Conservation (phyloP, 2,888 invertebrate species). For the Zonitis immaculata region DNA sequence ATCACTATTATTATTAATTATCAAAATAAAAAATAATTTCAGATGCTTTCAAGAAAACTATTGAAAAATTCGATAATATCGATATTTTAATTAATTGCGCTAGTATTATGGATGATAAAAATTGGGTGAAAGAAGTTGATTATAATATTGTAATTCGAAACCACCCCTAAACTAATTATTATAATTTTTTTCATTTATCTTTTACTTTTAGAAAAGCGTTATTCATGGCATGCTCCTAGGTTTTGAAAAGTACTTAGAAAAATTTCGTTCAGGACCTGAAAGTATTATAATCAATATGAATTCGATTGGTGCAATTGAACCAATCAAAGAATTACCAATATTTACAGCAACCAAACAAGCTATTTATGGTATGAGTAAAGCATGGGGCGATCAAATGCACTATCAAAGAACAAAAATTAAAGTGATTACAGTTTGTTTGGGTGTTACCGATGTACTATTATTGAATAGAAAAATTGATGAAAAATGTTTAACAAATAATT, state of each 20-base stretch:
- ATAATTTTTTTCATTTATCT: background rate
- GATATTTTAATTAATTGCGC: slow-evolving; percentile 54
- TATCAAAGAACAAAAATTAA: slow-evolving; percentile 43
- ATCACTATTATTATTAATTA: slow-evolving; percentile 10
- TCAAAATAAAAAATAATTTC: no score
- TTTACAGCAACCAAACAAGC: slow-evolving; percentile 46
- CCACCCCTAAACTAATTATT: background rate
- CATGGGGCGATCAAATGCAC: slow-evolving; percentile 36
- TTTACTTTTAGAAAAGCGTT: slow-evolving; percentile 44
- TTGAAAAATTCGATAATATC: slow-evolving; percentile 60
- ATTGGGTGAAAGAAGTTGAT: slow-evolving; percentile 17
- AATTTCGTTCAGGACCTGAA: slow-evolving; percentile 48
- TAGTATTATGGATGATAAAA: slow-evolving; percentile 15
- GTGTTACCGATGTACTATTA: slow-evolving; percentile 45
- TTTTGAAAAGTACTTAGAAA: slow-evolving; percentile 47
- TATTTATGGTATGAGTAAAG: slow-evolving; percentile 37
- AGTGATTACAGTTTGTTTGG: slow-evolving; percentile 46
- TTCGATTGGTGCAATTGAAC: slow-evolving; percentile 45
- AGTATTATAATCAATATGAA: slow-evolving; percentile 51
- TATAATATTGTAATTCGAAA: slow-evolving; percentile 18
- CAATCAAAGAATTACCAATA: slow-evolving; percentile 38
- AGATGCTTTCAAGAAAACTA: slow-evolving; percentile 65
- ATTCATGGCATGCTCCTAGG: slow-evolving; percentile 47
- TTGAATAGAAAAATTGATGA: slow-evolving; percentile 30
- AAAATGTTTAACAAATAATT: slow-evolving; percentile 21